Conservation (phyloP, 1,140 invertebrate species). For the Drosophila teissieri region DNA sequence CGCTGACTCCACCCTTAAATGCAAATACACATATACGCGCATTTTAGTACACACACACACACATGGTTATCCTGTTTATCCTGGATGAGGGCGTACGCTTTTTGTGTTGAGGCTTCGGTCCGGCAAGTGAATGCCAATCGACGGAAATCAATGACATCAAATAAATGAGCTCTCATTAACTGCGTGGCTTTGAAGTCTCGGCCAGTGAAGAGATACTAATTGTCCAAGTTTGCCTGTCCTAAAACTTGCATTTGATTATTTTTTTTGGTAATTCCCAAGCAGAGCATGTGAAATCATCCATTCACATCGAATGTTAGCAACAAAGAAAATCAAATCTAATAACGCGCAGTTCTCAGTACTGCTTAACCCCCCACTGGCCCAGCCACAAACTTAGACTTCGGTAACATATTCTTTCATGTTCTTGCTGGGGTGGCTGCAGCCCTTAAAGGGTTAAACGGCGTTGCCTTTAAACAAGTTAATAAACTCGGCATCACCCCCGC, state of each 20-base stretch:
- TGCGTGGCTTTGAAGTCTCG: neutral
- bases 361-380: neutral
- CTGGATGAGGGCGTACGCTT: constrained; percentile 14
- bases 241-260: neutral
- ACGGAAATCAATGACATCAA: constrained; percentile 3
- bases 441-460: constrained; percentile 61
- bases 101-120: constrained; percentile 25
- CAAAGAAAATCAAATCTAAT: too few relatives aligned
- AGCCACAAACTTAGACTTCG: neutral
- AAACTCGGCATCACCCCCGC: constrained; percentile 41
- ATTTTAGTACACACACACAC: constrained; percentile 9
- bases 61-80: constrained; percentile 14
- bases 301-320: too few relatives aligned
- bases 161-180: constrained; percentile 15
- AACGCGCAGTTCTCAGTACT: too few relatives aligned
- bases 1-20: constrained; percentile 40
- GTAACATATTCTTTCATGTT: constrained; percentile 22
- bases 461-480: constrained; percentile 77
- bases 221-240: neutral
- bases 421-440: constrained; percentile 22
- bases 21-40: constrained; percentile 38
- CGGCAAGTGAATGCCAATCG: constrained; percentile 29
- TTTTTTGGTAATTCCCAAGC: too few relatives aligned
- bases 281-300: too few relatives aligned
- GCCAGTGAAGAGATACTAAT: neutral